Percentiles rank a stretch among this genome's conserved stretches.
These are phyloP conservation scores for Streptopelia turtur DNA, from an alignment of 2,797 vertebrate species.

Conservation along the genomic window DNA sequence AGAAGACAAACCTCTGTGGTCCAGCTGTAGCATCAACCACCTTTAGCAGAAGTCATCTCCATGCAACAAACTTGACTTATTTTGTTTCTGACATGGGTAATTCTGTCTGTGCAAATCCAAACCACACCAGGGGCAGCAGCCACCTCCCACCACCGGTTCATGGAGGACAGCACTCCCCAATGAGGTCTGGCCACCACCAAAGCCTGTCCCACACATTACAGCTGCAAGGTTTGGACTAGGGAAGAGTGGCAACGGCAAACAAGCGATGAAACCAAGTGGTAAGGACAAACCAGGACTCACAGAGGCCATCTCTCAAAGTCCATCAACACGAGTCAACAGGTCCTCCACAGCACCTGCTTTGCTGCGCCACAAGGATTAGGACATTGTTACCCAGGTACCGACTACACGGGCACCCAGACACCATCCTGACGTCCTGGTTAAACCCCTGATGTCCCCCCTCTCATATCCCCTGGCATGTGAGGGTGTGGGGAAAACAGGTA, in stretches of 20 bases:
- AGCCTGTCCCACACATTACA: not conserved
- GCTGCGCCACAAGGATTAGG: not conserved
- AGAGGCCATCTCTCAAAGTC: not conserved
- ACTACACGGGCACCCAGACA: not conserved
- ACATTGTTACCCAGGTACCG: not conserved
- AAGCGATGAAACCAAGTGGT: not conserved
- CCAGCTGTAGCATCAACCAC: not conserved
- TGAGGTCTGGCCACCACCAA: not conserved
- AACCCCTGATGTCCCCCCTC: not conserved
- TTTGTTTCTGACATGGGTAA: not conserved
- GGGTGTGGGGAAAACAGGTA: not conserved
- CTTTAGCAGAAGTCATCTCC: constrained; percentile 8
- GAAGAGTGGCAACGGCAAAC: not conserved
- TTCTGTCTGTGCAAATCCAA: not conserved
- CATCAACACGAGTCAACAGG: not conserved
- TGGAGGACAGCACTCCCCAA: not conserved
- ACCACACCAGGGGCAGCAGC: not conserved
- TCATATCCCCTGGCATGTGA: fast-evolving
- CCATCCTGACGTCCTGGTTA: not conserved
- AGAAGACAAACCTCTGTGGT: not conserved
- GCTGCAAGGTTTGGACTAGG: not conserved
- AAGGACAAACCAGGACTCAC: not conserved
- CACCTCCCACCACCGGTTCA: not conserved
- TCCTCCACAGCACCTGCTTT: fast-evolving
- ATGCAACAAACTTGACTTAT: not conserved